Percentiles rank a stretch among this genome's conserved stretches.
These are phyloP conservation scores for Valencia hispanica DNA, from an alignment of 2,797 vertebrate species.

Conservation along the genomic window DNA sequence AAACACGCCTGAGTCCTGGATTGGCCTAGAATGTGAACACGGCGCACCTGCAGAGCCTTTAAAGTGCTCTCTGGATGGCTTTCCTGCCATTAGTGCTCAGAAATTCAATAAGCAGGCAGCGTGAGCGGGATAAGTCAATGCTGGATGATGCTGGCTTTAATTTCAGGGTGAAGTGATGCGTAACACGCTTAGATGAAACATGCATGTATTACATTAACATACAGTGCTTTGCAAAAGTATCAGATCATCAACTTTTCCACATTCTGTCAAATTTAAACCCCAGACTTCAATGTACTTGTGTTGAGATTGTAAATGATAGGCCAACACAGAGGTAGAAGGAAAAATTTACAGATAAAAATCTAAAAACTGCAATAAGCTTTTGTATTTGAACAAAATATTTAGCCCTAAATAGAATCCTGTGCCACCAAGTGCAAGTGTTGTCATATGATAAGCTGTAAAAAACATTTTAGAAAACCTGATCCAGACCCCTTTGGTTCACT, in stretches of 20 bases:
- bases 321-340: not conserved
- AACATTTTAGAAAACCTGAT: not conserved
- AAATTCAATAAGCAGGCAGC: conserved; percentile 68
- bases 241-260: not conserved
- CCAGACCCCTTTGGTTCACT: not conserved
- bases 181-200: conserved; percentile 25
- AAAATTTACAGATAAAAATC: not conserved
- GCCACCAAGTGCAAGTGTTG: not conserved
- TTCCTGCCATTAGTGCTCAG: conserved; percentile 46
- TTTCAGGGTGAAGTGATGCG: conserved; percentile 44
- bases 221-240: not conserved
- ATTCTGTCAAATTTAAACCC: not conserved
- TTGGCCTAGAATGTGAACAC: conserved; percentile 19
- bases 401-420: not conserved
- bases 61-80: conserved; percentile 38
- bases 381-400: too few species aligned
- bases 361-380: not conserved
- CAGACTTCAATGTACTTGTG: not conserved
- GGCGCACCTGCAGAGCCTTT: conserved; percentile 27
- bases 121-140: conserved; percentile 55
- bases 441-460: not conserved
- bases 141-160: conserved; percentile 49
- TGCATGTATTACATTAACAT: conserved; percentile 4
- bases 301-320: not conserved
- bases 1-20: not conserved